phyloP scores from a whole-genome alignment of 1,140 invertebrate species.

The Zaprionus tsacasi region DNA sequence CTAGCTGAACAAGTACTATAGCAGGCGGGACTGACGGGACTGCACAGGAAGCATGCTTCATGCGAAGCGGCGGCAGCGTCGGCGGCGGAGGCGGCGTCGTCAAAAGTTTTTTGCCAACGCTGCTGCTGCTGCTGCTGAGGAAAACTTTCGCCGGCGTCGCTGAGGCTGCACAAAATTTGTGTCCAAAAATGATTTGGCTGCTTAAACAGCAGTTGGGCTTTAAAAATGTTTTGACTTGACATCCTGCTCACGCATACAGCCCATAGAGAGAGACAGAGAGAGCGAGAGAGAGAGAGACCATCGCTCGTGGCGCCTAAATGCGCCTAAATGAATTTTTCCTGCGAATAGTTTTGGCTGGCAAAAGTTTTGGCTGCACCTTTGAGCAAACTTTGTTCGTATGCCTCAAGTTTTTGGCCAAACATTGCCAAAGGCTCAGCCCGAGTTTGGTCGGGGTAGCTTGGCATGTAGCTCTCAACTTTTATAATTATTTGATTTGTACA shows the following conservation, averaged over 20 bases:
- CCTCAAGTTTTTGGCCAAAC: conserved; percentile 57
- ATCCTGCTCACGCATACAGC: conserved; percentile 12
- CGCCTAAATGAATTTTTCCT: conserved; percentile 73
- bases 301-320: conserved; percentile 59
- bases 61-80: conserved; percentile 12
- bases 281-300: not conserved
- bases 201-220: conserved; percentile 56
- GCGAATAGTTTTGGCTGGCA: conserved; percentile 38
- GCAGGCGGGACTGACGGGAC: conserved; percentile 12
- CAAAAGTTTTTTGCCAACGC: conserved; percentile 72
- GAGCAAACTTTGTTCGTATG: conserved; percentile 56
- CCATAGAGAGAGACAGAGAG: not conserved
- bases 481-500: conserved; percentile 78
- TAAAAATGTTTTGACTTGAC: conserved; percentile 55
- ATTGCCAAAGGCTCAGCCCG: conserved; percentile 42
- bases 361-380: conserved; percentile 74
- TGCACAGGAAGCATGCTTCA: conserved; percentile 36
- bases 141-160: conserved; percentile 66
- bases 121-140: conserved; percentile 63
- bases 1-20: conserved; percentile 13
- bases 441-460: not conserved
- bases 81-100: conserved; percentile 9
- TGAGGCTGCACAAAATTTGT: conserved; percentile 70
- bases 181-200: conserved; percentile 64
- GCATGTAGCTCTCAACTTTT: conserved; percentile 60